phyloP scores from a whole-genome alignment of 2,797 vertebrate genomes.

The Notoglanidium macrostoma region DNA sequence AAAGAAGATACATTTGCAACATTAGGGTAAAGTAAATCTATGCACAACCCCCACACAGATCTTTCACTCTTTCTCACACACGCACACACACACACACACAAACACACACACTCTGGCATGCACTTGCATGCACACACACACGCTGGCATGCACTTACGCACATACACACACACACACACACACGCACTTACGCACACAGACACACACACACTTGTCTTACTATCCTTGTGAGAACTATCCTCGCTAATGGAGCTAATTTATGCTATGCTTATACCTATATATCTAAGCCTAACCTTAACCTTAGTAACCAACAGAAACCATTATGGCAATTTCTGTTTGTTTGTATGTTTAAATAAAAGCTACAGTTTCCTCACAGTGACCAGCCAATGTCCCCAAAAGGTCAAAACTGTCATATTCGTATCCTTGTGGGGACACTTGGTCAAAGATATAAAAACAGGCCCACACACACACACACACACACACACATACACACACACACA shows the following conservation, averaged over 20 bases:
- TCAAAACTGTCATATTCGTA: neutral
- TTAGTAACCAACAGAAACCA: neutral
- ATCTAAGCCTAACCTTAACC: neutral
- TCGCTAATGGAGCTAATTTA: neutral
- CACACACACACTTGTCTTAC: neutral
- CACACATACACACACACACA: no score
- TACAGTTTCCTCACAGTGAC: neutral
- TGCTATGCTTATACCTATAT: neutral
- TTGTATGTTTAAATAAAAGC: neutral
- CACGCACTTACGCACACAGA: neutral
- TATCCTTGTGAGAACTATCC: neutral
- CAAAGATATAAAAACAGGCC: neutral
- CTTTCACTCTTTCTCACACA: neutral
- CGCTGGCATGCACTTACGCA: neutral
- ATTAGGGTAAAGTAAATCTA: neutral
- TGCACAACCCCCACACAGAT: neutral
- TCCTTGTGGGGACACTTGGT: neutral
- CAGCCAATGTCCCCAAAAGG: neutral
- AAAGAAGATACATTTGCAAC: conserved; percentile 18
- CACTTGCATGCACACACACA: neutral
- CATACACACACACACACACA: neutral
- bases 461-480: neutral
- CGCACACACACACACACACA: neutral
- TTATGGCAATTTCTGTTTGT: neutral
- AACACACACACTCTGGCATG: neutral